Conservation (phyloP, 1,140 invertebrate genomes). For the Ridgeia piscesae region DNA sequence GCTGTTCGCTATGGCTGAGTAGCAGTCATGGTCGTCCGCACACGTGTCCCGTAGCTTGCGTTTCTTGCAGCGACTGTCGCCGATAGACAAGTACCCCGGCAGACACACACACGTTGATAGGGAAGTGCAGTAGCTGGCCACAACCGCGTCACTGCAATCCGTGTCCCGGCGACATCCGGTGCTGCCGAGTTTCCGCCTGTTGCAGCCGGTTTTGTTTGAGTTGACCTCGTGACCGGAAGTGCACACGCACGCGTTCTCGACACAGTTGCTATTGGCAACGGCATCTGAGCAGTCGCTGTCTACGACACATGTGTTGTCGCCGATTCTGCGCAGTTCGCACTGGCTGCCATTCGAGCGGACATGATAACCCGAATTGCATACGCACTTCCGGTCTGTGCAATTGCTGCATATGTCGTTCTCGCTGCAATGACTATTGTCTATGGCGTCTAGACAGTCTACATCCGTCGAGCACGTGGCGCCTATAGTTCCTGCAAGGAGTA, state of each 20-base stretch:
- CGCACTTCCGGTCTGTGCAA: conserved; percentile 29
- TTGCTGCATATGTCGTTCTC: not conserved
- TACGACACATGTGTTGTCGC: not conserved
- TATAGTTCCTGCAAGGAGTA: not conserved
- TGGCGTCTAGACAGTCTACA: not conserved
- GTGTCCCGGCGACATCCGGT: not conserved
- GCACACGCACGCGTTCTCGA: conserved; percentile 29
- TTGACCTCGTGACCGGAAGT: conserved; percentile 27
- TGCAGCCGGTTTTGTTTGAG: conserved; percentile 24
- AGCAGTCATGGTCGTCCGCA: conserved; percentile 32
- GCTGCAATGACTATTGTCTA: not conserved
- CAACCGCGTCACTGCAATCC: conserved; percentile 12
- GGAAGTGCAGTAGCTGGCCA: not conserved
- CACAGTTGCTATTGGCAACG: conserved; percentile 30
- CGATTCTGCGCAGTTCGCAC: not conserved
- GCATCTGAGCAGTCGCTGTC: conserved; percentile 32
- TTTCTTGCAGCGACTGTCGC: not conserved
- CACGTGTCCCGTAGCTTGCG: conserved; percentile 32
- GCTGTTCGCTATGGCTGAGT: conserved; percentile 31
- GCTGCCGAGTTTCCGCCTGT: not conserved
- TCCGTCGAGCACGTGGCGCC: not conserved
- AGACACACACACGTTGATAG: not conserved
- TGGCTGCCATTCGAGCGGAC: not conserved
- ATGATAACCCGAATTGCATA: conserved; percentile 30
- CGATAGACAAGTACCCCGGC: not conserved